Conservation (phyloP, 2,888 invertebrate species). For the Polydrusus pterygomalis region DNA sequence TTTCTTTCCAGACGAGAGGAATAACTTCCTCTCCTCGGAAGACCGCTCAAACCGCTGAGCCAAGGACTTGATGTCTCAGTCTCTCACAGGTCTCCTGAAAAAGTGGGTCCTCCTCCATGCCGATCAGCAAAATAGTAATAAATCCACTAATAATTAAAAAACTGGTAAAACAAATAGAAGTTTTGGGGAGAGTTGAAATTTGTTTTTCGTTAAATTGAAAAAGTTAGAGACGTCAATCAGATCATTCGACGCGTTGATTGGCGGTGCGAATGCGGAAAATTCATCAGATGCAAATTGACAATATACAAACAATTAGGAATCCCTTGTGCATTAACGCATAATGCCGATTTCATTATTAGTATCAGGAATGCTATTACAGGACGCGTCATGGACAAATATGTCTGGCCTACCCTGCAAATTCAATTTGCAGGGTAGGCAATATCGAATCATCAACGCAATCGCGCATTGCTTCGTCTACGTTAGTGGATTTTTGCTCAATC, state of each 20-base stretch:
- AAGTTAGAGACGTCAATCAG: constrained; percentile 49
- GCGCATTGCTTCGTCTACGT: too few species aligned
- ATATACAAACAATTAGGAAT: constrained; percentile 72
- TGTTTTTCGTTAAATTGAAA: constrained; percentile 48
- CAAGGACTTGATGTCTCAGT: too few species aligned
- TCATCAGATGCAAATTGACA: constrained; percentile 72
- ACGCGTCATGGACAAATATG: constrained; percentile 68
- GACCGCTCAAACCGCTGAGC: too few species aligned
- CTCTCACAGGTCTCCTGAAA: too few species aligned
- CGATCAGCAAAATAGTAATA: too few species aligned
- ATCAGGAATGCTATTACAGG: constrained; percentile 70
- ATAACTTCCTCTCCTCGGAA: too few species aligned
- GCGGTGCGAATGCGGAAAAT: constrained; percentile 62
- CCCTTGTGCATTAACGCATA: constrained; percentile 70
- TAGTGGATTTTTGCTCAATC: too few species aligned
- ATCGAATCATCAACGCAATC: too few species aligned
- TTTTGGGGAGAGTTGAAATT: constrained; percentile 6
- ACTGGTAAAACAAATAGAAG: not conserved
- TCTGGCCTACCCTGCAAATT: constrained; percentile 68
- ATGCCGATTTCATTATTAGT: constrained; percentile 71
- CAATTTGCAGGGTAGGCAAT: too few species aligned
- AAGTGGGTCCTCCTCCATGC: too few species aligned
- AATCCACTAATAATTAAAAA: not conserved
- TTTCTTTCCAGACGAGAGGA: too few species aligned
- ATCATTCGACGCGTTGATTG: constrained; percentile 52